phyloP scores from a whole-genome alignment of 2,113 vertebrate species.

The Corydoras maculifer region DNA sequence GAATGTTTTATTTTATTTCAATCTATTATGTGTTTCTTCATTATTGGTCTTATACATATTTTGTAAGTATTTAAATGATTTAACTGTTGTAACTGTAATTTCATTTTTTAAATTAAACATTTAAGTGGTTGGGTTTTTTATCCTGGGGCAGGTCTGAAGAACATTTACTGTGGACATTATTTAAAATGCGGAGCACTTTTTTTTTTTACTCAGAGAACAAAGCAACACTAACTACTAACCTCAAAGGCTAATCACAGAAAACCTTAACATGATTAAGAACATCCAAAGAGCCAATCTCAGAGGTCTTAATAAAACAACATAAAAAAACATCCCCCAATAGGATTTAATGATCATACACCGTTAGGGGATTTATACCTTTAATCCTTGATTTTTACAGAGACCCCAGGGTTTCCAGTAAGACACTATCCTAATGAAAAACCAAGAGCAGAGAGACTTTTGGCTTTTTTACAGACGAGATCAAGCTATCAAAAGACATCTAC shows the following conservation, averaged over 20 bases:
- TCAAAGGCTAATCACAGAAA: conserved; percentile 19
- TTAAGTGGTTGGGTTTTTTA: too few relatives aligned
- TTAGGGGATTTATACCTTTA: background rate
- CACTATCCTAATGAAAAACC: conserved; percentile 2
- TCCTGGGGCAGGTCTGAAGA: too few relatives aligned
- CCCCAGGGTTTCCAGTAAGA: conserved; percentile 4
- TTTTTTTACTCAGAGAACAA: conserved; percentile 13
- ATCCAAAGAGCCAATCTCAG: conserved; percentile 33
- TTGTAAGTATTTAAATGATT: too few relatives aligned
- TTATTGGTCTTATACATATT: too few relatives aligned
- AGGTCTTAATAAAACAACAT: conserved; percentile 30
- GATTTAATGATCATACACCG: too few relatives aligned
- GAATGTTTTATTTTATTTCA: too few relatives aligned
- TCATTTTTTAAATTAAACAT: too few relatives aligned
- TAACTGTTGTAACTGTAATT: too few relatives aligned
- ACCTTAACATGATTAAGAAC: conserved; percentile 44
- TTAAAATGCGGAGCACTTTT: too few relatives aligned
- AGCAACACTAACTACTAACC: conserved; percentile 10
- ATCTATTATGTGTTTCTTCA: too few relatives aligned
- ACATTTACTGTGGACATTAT: too few relatives aligned
- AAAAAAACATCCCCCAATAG: background rate
- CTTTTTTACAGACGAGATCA: background rate
- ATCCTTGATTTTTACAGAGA: background rate
- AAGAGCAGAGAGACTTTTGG: conserved; percentile 15
- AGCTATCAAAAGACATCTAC: too few relatives aligned